phyloP scores from a whole-genome alignment of 2,888 invertebrate genomes.

The Leptinotarsa haldemani region DNA sequence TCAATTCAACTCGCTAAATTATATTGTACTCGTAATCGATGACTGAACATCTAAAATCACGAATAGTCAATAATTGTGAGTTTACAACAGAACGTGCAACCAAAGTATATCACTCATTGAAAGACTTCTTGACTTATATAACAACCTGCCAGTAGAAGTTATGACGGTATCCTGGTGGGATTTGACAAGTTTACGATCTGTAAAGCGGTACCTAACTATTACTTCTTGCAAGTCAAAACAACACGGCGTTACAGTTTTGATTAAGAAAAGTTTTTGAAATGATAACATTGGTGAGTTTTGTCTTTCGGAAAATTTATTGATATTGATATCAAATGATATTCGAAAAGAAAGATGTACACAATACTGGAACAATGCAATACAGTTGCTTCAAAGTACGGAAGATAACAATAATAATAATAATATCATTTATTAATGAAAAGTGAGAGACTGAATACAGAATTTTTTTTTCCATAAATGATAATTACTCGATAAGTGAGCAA shows the following conservation, averaged over 20 bases:
- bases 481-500: too few species aligned
- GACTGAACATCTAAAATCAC: conserved; percentile 41
- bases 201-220: conserved; percentile 2
- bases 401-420: too few species aligned
- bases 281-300: not conserved
- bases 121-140: conserved; percentile 14
- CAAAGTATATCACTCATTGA: conserved; percentile 46
- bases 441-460: too few species aligned
- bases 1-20: not conserved
- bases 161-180: conserved; percentile 2
- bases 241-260: not conserved
- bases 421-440: too few species aligned
- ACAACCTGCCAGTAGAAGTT: conserved; percentile 9
- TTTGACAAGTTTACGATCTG: conserved; percentile 6
- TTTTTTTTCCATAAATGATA: too few species aligned
- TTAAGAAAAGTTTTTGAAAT: not conserved
- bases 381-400: too few species aligned
- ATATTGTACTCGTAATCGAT: conserved; percentile 43
- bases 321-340: too few species aligned
- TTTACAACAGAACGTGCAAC: conserved; percentile 40
- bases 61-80: conserved; percentile 38
- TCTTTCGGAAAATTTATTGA: not conserved
- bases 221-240: conserved; percentile 8
- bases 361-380: too few species aligned
- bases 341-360: too few species aligned